These are phyloP conservation scores for Syrrhaptes paradoxus DNA, from an alignment of 2,113 vertebrate species.

Conservation along the genomic window DNA sequence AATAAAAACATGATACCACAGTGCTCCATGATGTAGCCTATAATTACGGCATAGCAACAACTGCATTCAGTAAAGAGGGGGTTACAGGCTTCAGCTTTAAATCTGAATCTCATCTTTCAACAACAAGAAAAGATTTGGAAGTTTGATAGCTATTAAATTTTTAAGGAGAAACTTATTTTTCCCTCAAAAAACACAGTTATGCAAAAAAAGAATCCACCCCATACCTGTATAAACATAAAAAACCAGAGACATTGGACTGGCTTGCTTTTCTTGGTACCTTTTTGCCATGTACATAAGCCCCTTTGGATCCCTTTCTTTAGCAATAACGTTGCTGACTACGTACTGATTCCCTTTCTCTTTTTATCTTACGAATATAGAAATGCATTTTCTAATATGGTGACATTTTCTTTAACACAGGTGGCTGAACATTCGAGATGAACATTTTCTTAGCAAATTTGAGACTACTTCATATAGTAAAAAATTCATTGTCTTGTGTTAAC, in stretches of 20 bases:
- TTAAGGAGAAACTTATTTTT: neutral
- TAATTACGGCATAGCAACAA: neutral
- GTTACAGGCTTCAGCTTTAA: neutral
- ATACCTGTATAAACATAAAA: neutral
- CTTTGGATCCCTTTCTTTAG: neutral
- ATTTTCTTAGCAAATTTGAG: neutral
- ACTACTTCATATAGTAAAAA: neutral
- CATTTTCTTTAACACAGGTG: neutral
- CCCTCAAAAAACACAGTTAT: neutral
- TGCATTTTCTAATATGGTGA: fast-evolving
- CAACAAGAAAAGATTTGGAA: neutral
- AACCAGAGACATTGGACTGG: neutral
- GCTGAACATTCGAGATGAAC: neutral
- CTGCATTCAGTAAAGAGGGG: neutral
- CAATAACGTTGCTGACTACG: neutral
- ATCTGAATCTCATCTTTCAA: neutral
- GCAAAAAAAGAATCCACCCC: neutral
- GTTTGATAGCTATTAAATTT: neutral
- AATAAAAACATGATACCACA: neutral
- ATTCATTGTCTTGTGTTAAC: neutral
- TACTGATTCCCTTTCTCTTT: neutral
- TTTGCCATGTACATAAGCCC: neutral
- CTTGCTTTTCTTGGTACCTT: neutral
- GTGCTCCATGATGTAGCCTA: neutral
- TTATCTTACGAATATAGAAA: neutral